Percentiles rank a stretch among this genome's conserved stretches.
Evolutionary conservation across 2,888 invertebrate genomes (phyloP).

Genomic region (Tiphia femorata): DNA sequence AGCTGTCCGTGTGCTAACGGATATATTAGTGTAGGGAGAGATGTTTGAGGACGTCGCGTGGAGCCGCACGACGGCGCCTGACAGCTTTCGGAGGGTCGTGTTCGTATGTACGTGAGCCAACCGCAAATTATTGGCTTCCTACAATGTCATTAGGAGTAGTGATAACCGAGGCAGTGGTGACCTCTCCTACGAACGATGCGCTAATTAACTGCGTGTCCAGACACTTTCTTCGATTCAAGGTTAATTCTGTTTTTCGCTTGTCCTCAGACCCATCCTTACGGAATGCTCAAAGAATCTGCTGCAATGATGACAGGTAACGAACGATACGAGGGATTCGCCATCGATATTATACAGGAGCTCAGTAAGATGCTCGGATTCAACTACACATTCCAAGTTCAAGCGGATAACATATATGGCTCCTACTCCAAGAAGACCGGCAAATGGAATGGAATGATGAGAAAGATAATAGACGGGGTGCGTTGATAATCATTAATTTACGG

Average conservation of each 20-base stretch:
- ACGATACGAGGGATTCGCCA: conserved; percentile 88
- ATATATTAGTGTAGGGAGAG: no score
- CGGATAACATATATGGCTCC: conserved; percentile 82
- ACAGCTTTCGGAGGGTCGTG: no score
- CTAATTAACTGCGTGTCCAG: no score
- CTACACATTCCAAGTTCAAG: conserved; percentile 84
- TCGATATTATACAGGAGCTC: conserved; percentile 88
- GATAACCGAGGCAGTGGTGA: not conserved
- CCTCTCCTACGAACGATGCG: not conserved
- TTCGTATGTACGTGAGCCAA: no score
- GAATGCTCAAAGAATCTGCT: conserved; percentile 84
- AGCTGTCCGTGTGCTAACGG: no score
- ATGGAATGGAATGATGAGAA: conserved; percentile 84
- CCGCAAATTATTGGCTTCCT: no score
- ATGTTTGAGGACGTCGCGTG: no score
- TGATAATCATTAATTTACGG: not conserved
- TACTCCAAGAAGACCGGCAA: conserved; percentile 72
- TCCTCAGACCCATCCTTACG: conserved; percentile 92
- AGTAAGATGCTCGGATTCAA: conserved; percentile 84
- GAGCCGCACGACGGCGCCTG: no score
- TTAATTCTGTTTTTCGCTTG: no score
- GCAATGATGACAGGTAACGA: conserved; percentile 80
- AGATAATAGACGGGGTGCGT: conserved; percentile 79
- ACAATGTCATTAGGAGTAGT: no score
- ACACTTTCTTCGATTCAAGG: no score